These are phyloP conservation scores for Argyresthia albistria DNA, from an alignment of 2,888 invertebrate genomes.

Conservation along the genomic window DNA sequence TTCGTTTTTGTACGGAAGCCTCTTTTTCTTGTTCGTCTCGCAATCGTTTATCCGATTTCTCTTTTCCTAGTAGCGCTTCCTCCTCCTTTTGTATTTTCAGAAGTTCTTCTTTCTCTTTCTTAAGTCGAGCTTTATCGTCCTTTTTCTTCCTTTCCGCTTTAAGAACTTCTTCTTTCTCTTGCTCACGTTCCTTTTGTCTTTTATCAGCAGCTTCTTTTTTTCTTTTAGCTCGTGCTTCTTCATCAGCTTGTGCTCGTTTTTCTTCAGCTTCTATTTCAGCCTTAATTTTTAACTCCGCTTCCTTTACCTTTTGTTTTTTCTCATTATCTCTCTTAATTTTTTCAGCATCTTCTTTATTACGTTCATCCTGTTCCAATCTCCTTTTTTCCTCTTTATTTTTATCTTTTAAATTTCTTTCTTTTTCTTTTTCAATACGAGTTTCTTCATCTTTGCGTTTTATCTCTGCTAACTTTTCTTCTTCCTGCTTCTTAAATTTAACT, in stretches of 20 bases:
- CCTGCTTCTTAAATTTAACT: background rate
- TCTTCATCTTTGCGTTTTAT: no score
- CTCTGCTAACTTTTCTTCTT: background rate
- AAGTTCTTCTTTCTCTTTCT: background rate
- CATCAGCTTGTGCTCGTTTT: no score
- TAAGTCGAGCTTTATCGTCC: background rate
- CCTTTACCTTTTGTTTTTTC: background rate
- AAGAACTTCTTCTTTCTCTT: constrained; percentile 10
- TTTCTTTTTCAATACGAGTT: background rate
- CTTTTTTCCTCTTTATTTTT: constrained; percentile 6
- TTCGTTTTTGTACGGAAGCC: no score
- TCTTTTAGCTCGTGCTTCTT: no score
- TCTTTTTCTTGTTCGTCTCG: no score
- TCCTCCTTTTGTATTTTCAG: no score
- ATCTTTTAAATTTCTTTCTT: background rate
- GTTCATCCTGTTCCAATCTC: constrained; percentile 5
- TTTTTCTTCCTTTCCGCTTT: constrained; percentile 6
- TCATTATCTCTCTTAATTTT: no score
- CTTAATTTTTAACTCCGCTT: constrained; percentile 11
- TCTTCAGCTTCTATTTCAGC: background rate
- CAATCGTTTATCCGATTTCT: background rate
- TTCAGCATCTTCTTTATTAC: background rate
- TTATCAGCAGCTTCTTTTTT: background rate
- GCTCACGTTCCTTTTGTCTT: background rate
- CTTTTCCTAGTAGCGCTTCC: background rate